Percentiles rank a stretch among this genome's conserved stretches.
phyloP scores from a whole-genome alignment of 2,113 vertebrate genomes.

The Suricata suricatta region DNA sequence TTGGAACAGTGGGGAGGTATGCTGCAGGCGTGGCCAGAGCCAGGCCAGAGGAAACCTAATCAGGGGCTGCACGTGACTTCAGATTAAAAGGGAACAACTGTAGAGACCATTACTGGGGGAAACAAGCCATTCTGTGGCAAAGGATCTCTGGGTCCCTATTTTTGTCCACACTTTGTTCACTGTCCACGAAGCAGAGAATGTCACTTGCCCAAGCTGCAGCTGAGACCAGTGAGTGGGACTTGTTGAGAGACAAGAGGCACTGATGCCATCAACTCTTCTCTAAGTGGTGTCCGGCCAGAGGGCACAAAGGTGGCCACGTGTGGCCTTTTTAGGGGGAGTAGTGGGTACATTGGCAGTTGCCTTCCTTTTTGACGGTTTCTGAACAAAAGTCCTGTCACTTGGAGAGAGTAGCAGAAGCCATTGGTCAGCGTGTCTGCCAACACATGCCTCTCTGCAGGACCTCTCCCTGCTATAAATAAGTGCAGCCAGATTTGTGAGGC shows the following conservation, averaged over 20 bases:
- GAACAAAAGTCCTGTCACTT: slow-evolving; percentile 77
- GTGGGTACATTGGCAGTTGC: slow-evolving; percentile 30
- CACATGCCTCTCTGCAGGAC: slow-evolving; percentile 82
- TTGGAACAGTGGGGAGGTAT: not conserved
- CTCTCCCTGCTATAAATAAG: slow-evolving; percentile 88
- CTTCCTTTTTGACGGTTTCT: slow-evolving; percentile 65
- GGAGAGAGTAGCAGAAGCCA: slow-evolving; percentile 59
- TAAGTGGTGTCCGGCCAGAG: not conserved
- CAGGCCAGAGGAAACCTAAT: slow-evolving; percentile 56
- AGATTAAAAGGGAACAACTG: slow-evolving; percentile 61
- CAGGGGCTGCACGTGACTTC: slow-evolving; percentile 43
- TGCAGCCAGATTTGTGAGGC: slow-evolving; percentile 80
- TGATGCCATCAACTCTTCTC: not conserved
- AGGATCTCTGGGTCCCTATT: slow-evolving; percentile 14
- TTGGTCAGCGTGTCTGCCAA: slow-evolving; percentile 80
- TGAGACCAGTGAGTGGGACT: not conserved
- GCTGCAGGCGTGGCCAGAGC: slow-evolving; percentile 29
- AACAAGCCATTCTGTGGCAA: not conserved
- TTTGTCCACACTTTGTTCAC: not conserved
- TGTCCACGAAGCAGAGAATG: not conserved
- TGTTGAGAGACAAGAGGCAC: not conserved
- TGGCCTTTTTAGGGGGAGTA: not conserved
- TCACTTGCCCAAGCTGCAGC: not conserved
- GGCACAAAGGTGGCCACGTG: not conserved
- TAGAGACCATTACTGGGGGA: slow-evolving; percentile 44